Base-by-base conservation (phyloP, 2,113 vertebrate species). In the Kryptolebias marmoratus region DNA sequence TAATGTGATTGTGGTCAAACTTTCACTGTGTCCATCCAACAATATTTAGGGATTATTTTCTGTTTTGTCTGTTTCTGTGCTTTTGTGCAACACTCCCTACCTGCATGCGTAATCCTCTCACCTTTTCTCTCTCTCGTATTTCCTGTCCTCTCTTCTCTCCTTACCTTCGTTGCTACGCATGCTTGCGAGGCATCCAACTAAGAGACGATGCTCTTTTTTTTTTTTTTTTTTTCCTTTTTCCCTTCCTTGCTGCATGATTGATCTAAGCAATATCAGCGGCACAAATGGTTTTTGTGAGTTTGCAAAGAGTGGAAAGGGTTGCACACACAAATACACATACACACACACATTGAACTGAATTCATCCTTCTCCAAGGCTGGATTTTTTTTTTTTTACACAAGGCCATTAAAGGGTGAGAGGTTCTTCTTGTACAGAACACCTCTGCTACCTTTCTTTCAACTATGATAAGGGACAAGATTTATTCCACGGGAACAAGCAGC, bases 221-320 rank as follows among this genome's bases (percentile, higher is more conserved):
- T 18, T 63, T 4, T 18, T 22, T 22, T 22, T 22, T 22, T 22
- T 22, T 22, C 22, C 22, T 55, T 28, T 49, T 63, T 67, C 60
- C 69, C 54, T 27, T 66, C 86, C 18, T 44, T 31, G 18, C 10
- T 60, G 75, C 84, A 88, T 88, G 89, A 85, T 89, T 88, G 82
- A 87, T 86, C 77, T 73, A 66, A 82, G 74, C 77, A 50, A 71
- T 67, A 75, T 58, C 73, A 80, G 80, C 71, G 84, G 78, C 61
- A 63, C 45, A 63, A 18, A 50, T 30, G 16, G 30, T 64, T 11
- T 50, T 28, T 32, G 47, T 52, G 15, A 49, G 48, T 18, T 22
- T 22, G 22, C 22, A 22, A 22, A 22, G 22, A 22, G 22, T 22
- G 22, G 64, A 82, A 67, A 76, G 47, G 32, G 39, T 54, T 56